These are phyloP conservation scores for Equus przewalskii DNA, from an alignment of 2,113 vertebrate species.

Conservation along the genomic window DNA sequence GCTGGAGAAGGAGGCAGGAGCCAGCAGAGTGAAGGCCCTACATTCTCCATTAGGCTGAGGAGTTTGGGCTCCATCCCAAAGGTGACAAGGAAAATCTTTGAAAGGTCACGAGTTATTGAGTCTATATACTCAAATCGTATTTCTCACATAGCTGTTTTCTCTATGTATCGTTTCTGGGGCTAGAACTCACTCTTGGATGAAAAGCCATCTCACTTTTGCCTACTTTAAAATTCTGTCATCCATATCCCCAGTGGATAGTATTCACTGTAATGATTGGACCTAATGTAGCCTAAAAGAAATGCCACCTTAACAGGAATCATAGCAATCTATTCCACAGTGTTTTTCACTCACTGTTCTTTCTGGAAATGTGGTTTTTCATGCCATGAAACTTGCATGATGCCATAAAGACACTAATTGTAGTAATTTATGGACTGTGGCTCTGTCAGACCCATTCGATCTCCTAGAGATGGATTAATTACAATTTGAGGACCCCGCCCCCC, in stretches of 20 bases:
- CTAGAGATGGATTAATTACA: constrained; percentile 67
- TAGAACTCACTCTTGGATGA: neutral
- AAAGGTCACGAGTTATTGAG: neutral
- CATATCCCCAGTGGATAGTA: neutral
- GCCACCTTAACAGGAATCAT: constrained; percentile 35
- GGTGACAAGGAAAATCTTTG: neutral
- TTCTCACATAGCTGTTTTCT: neutral
- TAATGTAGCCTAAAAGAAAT: constrained; percentile 64
- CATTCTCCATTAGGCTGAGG: neutral
- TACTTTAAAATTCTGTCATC: constrained; percentile 4
- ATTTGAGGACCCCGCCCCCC: neutral
- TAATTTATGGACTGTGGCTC: constrained; percentile 54
- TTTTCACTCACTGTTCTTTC: constrained; percentile 51
- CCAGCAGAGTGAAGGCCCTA: neutral
- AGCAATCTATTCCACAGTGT: neutral
- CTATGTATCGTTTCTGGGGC: neutral
- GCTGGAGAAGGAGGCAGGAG: neutral
- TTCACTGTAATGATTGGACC: neutral
- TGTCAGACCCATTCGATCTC: constrained; percentile 16
- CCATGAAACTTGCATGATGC: constrained; percentile 57
- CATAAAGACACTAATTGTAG: constrained; percentile 62
- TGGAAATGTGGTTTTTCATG: constrained; percentile 61
- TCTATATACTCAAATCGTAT: neutral
- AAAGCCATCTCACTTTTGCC: constrained; percentile 26
- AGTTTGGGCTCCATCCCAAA: neutral